Percentiles rank a stretch among this genome's conserved stretches.
phyloP scores from a whole-genome alignment of 2,113 vertebrate genomes.

The Cinclus mexicanus region DNA sequence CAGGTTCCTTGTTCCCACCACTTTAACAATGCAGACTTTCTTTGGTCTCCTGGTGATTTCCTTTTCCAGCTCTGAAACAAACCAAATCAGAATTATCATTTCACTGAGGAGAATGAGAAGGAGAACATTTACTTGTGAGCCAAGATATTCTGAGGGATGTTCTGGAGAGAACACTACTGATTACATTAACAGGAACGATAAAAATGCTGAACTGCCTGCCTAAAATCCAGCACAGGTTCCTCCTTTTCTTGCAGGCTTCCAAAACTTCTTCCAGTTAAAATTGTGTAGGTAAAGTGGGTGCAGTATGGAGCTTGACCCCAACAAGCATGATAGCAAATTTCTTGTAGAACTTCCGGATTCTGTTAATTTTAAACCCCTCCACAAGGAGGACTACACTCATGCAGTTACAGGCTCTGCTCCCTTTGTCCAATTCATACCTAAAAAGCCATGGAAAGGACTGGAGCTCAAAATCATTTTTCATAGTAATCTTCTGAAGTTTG shows the following conservation, averaged over 20 bases:
- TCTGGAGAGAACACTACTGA: background rate
- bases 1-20: slow-evolving; percentile 93
- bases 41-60: slow-evolving; percentile 88
- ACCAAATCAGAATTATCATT: background rate
- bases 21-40: slow-evolving; percentile 91
- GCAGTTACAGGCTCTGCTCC: background rate
- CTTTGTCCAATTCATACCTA: background rate
- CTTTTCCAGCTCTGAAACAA: slow-evolving; percentile 88
- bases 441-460: background rate
- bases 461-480: background rate
- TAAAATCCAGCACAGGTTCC: background rate
- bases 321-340: background rate
- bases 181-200: background rate
- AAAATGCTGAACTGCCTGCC: background rate
- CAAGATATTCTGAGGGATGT: background rate
- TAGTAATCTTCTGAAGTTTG: background rate
- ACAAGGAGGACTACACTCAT: background rate
- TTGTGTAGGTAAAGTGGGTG: fast-evolving
- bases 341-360: background rate
- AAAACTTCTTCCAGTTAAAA: background rate
- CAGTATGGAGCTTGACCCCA: background rate
- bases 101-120: background rate
- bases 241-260: background rate
- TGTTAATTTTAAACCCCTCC: background rate
- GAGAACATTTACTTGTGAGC: background rate